Evolutionary conservation across 53 echinoderm and acorn worm genomes (phyloP).

Genomic region (Holothuria leucospilota): DNA sequence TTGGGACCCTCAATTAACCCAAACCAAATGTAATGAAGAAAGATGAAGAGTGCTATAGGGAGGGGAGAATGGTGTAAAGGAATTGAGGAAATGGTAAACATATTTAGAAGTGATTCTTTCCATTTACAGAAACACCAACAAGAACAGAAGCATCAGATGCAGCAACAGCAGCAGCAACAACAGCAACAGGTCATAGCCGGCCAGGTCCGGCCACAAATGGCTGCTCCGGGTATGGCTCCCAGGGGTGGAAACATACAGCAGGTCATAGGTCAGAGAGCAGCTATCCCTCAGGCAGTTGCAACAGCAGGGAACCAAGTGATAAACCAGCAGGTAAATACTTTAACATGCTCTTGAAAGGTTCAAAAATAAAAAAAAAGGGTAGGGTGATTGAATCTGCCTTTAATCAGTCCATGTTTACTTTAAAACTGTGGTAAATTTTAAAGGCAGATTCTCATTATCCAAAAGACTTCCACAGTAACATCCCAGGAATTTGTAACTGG

Average conservation of each 20-base stretch:
- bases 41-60: too few relatives aligned
- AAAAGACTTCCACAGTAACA: too few relatives aligned
- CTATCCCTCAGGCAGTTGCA: background rate
- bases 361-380: too few relatives aligned
- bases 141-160: constrained; percentile 54
- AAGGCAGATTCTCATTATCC: too few relatives aligned
- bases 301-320: background rate
- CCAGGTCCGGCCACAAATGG: constrained; percentile 46
- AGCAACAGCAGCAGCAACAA: constrained; percentile 54
- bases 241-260: constrained; percentile 46
- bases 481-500: too few relatives aligned
- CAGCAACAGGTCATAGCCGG: constrained; percentile 48
- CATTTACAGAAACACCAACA: constrained; percentile 60
- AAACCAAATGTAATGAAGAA: too few relatives aligned
- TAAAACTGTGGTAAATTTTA: too few relatives aligned
- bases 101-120: background rate
- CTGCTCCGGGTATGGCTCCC: constrained; percentile 33
- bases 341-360: too few relatives aligned
- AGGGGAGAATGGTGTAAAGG: too few relatives aligned
- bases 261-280: background rate
- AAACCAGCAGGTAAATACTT: background rate
- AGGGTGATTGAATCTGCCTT: too few relatives aligned
- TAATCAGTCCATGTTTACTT: too few relatives aligned
- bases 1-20: too few relatives aligned
- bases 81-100: background rate